Percentiles rank a stretch among this genome's conserved stretches.
Evolutionary conservation across 1,140 invertebrate species (phyloP).

Genomic region (Drosophila lacertosa): DNA sequence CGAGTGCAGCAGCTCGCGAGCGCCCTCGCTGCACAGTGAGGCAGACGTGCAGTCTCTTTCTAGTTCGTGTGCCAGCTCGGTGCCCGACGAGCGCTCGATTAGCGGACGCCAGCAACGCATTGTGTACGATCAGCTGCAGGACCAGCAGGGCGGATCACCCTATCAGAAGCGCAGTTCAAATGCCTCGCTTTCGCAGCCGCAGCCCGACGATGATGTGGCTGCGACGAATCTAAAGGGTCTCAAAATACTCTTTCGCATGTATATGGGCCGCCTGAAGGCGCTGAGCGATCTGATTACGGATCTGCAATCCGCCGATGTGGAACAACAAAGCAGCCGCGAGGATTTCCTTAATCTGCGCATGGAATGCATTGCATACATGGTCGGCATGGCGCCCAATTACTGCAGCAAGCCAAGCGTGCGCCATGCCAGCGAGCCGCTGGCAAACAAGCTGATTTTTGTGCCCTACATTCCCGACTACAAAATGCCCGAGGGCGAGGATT

Average conservation of each 20-base stretch:
- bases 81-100: constrained; percentile 67
- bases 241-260: constrained; percentile 83
- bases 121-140: constrained; percentile 77
- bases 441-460: constrained; percentile 64
- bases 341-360: constrained; percentile 75
- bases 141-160: constrained; percentile 63
- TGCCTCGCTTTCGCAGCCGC: constrained; percentile 63
- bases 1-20: constrained; percentile 73
- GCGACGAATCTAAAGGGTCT: constrained; percentile 75
- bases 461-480: constrained; percentile 82
- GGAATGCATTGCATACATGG: constrained; percentile 79
- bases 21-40: constrained; percentile 72
- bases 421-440: constrained; percentile 38
- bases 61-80: constrained; percentile 74
- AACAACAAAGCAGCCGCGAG: constrained; percentile 67
- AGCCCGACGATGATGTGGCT: constrained; percentile 56
- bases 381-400: constrained; percentile 69
- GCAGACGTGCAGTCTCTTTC: constrained; percentile 75
- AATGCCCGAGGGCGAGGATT: constrained; percentile 61
- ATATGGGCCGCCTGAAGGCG: constrained; percentile 75
- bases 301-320: constrained; percentile 73
- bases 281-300: constrained; percentile 79
- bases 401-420: constrained; percentile 52
- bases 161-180: constrained; percentile 73
- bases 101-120: constrained; percentile 72